A percentile compares a stretch with the other conserved stretches of the same genome.
Evolutionary conservation across 2,888 invertebrate genomes (phyloP).

Genomic region (Hyposoter dolosus): DNA sequence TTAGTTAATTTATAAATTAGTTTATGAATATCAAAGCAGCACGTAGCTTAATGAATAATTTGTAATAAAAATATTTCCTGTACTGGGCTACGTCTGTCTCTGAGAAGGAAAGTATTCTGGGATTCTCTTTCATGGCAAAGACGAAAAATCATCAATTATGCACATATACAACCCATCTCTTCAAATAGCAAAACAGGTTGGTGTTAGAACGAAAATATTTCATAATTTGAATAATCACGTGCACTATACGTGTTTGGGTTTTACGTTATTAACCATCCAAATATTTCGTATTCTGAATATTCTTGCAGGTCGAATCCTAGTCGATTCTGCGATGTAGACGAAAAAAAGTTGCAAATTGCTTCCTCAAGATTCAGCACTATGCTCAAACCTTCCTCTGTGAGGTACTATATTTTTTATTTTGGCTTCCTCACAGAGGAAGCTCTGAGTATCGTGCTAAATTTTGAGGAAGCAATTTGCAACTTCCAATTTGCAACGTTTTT

Average conservation of each 20-base stretch:
- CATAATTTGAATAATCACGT: neutral
- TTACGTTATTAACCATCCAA: neutral
- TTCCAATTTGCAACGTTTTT: too few relatives aligned
- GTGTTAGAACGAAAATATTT: neutral
- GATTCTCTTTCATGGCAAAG: neutral
- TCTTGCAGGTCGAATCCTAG: neutral
- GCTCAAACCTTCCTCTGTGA: too few relatives aligned
- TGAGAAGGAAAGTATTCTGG: neutral
- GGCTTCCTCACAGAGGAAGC: too few relatives aligned
- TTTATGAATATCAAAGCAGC: neutral
- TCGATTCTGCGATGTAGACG: neutral
- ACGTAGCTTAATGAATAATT: neutral
- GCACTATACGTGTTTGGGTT: neutral
- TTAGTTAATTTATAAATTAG: neutral
- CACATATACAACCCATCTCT: neutral
- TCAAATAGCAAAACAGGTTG: neutral
- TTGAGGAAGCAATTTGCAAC: too few relatives aligned
- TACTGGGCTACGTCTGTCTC: neutral
- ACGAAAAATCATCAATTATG: conserved; percentile 4
- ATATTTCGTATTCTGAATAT: neutral
- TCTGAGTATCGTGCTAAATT: too few relatives aligned
- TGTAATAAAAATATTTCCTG: neutral
- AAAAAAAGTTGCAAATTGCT: neutral
- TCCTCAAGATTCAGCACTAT: too few relatives aligned
- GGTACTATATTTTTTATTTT: too few relatives aligned